Evolutionary conservation across 2,113 vertebrate genomes (phyloP).

Genomic region (Oryzias melastigma): DNA sequence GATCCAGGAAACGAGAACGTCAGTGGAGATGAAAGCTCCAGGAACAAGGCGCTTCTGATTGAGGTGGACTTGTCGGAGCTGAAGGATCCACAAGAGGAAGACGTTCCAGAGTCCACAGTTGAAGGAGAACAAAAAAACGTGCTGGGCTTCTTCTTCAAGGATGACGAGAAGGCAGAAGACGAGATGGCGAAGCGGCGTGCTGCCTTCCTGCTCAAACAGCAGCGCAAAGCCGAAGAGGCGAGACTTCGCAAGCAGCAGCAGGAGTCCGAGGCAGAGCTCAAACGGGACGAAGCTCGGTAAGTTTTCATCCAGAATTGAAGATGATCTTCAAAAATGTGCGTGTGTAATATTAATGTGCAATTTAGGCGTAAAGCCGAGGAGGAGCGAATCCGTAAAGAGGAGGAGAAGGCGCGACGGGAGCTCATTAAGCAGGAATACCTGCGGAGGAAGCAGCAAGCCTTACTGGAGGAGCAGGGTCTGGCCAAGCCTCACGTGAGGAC

Average conservation of each 20-base stretch:
- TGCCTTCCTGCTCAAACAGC: conserved; percentile 91
- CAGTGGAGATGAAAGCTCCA: conserved; percentile 72
- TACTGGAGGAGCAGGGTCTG: conserved; percentile 89
- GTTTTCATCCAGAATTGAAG: neutral
- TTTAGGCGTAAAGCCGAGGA: conserved; percentile 92
- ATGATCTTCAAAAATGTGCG: too few relatives aligned
- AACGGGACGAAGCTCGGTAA: conserved; percentile 90
- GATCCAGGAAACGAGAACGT: conserved; percentile 71
- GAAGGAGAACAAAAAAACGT: conserved; percentile 87
- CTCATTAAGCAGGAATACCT: conserved; percentile 96
- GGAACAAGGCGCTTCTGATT: conserved; percentile 85
- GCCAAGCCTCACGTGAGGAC: conserved; percentile 85
- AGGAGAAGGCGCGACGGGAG: conserved; percentile 91
- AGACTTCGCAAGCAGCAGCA: conserved; percentile 87
- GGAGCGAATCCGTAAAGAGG: conserved; percentile 91
- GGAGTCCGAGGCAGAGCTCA: conserved; percentile 88
- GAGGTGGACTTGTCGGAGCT: conserved; percentile 89
- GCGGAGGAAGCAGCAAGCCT: conserved; percentile 87
- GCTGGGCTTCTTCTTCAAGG: conserved; percentile 97
- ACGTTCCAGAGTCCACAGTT: conserved; percentile 51
- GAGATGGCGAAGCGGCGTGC: conserved; percentile 92
- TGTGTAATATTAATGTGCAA: neutral
- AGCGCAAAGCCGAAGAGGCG: conserved; percentile 93
- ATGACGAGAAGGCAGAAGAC: conserved; percentile 92
- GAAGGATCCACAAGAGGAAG: conserved; percentile 77